Conservation (phyloP, 2,888 invertebrate species). For the Pilophorus perplexus region DNA sequence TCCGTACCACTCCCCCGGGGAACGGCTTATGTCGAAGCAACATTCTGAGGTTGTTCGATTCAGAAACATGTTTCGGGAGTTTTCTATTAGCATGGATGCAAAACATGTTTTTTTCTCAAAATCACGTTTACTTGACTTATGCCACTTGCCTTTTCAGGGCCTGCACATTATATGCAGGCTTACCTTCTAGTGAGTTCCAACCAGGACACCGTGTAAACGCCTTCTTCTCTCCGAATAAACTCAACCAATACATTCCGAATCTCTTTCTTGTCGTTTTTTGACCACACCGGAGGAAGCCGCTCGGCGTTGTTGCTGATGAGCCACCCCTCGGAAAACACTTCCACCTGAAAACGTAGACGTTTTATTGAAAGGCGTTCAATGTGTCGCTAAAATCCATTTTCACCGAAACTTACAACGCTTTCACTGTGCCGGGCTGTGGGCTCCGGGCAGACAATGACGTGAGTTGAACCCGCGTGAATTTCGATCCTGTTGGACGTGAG, state of each 20-base stretch:
- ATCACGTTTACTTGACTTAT: no score
- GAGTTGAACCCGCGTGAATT: slow-evolving; percentile 69
- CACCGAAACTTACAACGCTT: slow-evolving; percentile 64
- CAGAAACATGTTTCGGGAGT: no score
- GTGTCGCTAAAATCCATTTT: no score
- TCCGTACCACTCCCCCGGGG: no score
- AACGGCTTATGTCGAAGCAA: no score
- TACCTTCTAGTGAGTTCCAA: slow-evolving; percentile 72
- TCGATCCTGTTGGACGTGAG: slow-evolving; percentile 75
- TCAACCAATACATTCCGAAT: slow-evolving; percentile 70
- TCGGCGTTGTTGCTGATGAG: slow-evolving; percentile 53
- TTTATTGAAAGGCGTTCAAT: not conserved
- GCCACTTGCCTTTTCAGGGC: no score
- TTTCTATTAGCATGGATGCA: no score
- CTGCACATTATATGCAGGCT: no score
- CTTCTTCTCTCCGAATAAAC: slow-evolving; percentile 72
- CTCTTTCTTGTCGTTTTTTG: slow-evolving; percentile 46
- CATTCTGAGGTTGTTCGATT: no score
- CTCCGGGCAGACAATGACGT: slow-evolving; percentile 62
- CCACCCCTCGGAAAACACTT: slow-evolving; percentile 82
- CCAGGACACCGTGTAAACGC: slow-evolving; percentile 76
- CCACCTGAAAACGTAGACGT: slow-evolving; percentile 43
- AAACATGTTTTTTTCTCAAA: no score
- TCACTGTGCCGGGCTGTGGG: slow-evolving; percentile 55
- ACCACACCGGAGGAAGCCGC: slow-evolving; percentile 47